A percentile compares a stretch with the other conserved stretches of the same genome.
These are phyloP conservation scores for Burhinus oedicnemus DNA, from an alignment of 2,113 vertebrate genomes.

Conservation along the genomic window DNA sequence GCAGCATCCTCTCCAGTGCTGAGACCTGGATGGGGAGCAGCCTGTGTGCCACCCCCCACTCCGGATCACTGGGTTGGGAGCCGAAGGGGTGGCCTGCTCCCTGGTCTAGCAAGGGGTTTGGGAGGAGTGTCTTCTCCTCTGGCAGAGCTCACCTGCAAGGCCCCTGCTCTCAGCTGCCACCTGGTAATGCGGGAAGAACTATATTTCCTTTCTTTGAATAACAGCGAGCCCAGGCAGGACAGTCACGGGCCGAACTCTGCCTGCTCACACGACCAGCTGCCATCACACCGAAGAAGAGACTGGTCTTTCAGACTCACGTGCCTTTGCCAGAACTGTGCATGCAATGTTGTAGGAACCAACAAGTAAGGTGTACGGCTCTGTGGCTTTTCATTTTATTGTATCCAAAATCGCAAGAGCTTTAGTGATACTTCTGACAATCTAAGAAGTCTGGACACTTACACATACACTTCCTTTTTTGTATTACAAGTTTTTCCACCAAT, in stretches of 20 bases:
- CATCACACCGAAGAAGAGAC: neutral
- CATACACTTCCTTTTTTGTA: neutral
- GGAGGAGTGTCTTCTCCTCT: neutral
- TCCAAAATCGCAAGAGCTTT: neutral
- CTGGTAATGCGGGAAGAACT: neutral
- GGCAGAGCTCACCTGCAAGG: neutral
- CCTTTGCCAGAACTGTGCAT: neutral
- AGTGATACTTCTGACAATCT: neutral
- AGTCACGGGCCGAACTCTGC: neutral
- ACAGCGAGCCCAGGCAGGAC: neutral
- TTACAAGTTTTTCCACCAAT: neutral
- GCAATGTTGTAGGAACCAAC: neutral
- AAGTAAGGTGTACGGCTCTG: neutral
- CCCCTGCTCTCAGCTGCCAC: neutral
- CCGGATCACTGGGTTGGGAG: neutral
- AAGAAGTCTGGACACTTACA: neutral
- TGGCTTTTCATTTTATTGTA: neutral
- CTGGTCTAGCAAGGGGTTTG: neutral
- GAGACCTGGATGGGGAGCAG: neutral
- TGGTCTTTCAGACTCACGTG: neutral
- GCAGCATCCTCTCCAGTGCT: accelerated
- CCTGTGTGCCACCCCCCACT: no score
- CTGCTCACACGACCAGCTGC: accelerated
- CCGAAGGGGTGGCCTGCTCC: neutral
- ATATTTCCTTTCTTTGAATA: neutral